These are phyloP conservation scores for Amorpha juglandis DNA, from an alignment of 2,888 invertebrate genomes.

Conservation along the genomic window DNA sequence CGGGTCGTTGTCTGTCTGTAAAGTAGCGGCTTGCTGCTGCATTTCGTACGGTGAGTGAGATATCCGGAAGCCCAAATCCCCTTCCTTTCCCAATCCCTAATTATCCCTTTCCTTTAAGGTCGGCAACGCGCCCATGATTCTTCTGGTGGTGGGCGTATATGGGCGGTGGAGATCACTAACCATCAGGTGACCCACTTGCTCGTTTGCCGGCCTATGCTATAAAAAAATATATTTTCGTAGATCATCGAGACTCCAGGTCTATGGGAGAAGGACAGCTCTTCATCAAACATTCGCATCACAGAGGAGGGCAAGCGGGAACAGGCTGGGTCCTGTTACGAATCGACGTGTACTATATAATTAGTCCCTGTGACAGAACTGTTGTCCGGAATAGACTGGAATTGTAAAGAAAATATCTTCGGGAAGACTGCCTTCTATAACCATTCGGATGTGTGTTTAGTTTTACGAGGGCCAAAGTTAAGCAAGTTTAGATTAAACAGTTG, in stretches of 20 bases:
- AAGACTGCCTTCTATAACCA: constrained; percentile 11
- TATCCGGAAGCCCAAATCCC: too few relatives aligned
- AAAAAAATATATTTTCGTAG: too few relatives aligned
- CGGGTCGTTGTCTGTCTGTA: too few relatives aligned
- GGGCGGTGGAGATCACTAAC: too few relatives aligned
- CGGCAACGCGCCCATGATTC: too few relatives aligned
- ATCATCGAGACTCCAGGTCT: constrained; percentile 97
- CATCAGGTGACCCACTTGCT: too few relatives aligned
- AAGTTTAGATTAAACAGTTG: background rate
- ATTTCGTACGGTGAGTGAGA: too few relatives aligned
- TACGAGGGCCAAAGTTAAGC: background rate
- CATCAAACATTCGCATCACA: constrained; percentile 76
- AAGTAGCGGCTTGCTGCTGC: too few relatives aligned
- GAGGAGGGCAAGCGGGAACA: constrained; percentile 54
- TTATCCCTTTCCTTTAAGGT: too few relatives aligned
- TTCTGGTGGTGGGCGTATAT: too few relatives aligned
- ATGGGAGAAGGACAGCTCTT: constrained; percentile 84
- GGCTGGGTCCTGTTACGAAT: constrained; percentile 67
- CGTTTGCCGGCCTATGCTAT: too few relatives aligned
- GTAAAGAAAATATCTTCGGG: background rate
- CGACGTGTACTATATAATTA: constrained; percentile 69
- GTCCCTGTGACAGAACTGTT: constrained; percentile 17
- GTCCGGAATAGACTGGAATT: background rate
- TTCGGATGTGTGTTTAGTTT: background rate
- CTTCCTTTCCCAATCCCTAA: too few relatives aligned